Percentiles rank a stretch among this genome's conserved stretches.
phyloP scores from a whole-genome alignment of 2,888 invertebrate genomes.

The Pseudococcus jackbeardsleyi region DNA sequence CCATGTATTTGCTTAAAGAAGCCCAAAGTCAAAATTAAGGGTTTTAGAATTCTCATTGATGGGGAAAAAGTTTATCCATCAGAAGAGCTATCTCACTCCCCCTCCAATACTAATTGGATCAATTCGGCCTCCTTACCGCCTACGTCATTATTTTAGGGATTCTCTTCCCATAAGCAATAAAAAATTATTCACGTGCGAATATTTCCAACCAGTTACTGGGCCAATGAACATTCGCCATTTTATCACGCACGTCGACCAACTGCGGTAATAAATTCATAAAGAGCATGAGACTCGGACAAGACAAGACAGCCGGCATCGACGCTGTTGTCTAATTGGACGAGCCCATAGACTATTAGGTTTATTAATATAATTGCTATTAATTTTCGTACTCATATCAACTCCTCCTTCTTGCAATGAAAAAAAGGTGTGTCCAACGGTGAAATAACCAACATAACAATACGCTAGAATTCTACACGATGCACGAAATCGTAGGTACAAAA shows the following conservation, averaged over 20 bases:
- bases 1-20: too few species aligned
- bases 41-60: too few species aligned
- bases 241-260: neutral
- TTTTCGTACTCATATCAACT: constrained; percentile 37
- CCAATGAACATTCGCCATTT: neutral
- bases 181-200: too few species aligned
- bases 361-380: constrained; percentile 44
- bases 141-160: too few species aligned
- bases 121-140: too few species aligned
- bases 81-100: too few species aligned
- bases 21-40: too few species aligned
- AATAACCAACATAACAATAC: neutral
- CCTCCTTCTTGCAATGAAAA: constrained; percentile 3
- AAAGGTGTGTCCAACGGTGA: neutral
- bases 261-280: neutral
- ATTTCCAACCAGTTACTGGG: neutral
- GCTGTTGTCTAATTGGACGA: neutral
- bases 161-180: too few species aligned
- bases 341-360: constrained; percentile 14
- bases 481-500: neutral
- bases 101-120: too few species aligned
- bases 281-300: neutral
- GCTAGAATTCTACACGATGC: neutral
- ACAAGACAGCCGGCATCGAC: neutral
- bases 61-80: too few species aligned